These are phyloP conservation scores for Axis porcinus DNA, from an alignment of 2,113 vertebrate species.

Conservation along the genomic window DNA sequence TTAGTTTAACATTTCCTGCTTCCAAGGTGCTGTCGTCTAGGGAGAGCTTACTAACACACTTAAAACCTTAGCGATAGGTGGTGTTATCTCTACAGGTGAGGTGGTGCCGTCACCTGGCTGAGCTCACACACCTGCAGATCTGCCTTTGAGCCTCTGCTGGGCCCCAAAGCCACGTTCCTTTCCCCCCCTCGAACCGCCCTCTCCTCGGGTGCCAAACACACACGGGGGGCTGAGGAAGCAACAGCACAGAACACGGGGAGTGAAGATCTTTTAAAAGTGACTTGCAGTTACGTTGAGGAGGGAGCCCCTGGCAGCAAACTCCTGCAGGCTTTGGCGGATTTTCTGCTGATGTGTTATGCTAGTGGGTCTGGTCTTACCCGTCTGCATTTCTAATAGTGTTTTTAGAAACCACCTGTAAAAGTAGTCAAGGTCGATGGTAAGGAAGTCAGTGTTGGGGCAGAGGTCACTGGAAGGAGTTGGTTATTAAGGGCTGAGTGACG, in stretches of 20 bases:
- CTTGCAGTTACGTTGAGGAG: not conserved
- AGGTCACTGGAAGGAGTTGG: not conserved
- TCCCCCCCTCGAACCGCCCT: rapidly evolving
- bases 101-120: not conserved
- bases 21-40: not conserved
- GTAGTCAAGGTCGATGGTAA: not conserved
- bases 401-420: not conserved
- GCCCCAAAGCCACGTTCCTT: not conserved
- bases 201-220: not conserved
- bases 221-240: not conserved
- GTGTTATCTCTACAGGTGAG: not conserved
- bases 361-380: not conserved
- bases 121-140: not conserved
- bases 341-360: not conserved
- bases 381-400: not conserved
- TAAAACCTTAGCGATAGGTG: not conserved
- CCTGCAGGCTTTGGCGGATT: not conserved
- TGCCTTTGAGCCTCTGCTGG: not conserved
- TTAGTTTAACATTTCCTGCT: not conserved
- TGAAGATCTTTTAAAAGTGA: not conserved
- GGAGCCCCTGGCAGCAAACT: not conserved
- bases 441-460: not conserved
- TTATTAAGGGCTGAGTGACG: not conserved
- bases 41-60: not conserved
- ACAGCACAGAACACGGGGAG: not conserved